Conservation (phyloP, 2,113 vertebrate species). For the Xiphias gladius region DNA sequence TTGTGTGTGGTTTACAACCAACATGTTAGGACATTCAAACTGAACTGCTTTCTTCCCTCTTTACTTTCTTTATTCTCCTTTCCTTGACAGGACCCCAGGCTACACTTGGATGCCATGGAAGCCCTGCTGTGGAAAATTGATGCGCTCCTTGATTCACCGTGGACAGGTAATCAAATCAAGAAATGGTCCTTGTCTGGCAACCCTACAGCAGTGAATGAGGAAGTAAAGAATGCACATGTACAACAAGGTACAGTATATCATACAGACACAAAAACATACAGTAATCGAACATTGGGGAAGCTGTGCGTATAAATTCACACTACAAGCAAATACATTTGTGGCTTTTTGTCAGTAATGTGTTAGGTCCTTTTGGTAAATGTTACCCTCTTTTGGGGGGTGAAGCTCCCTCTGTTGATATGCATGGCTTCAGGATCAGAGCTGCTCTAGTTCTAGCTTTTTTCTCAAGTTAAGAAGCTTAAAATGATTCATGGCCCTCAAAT, state of each 20-base stretch:
- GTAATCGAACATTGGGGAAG: not conserved
- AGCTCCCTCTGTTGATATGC: not conserved
- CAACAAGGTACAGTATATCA: not conserved
- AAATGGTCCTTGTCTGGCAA: conserved; percentile 57
- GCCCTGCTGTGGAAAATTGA: conserved; percentile 67
- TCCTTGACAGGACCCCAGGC: conserved; percentile 40
- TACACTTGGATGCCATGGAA: conserved; percentile 28
- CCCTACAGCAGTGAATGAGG: conserved; percentile 15
- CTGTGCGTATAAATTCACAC: not conserved
- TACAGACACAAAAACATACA: not conserved
- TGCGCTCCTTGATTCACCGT: conserved; percentile 66
- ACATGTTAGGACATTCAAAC: conserved; percentile 22
- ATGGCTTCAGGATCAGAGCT: conserved; percentile 3
- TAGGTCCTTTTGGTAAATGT: not conserved
- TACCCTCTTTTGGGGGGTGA: not conserved
- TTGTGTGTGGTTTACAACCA: conserved; percentile 37
- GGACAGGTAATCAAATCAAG: conserved; percentile 77
- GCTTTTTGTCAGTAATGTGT: not conserved
- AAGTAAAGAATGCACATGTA: conserved; percentile 3
- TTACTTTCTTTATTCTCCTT: conserved; percentile 38
- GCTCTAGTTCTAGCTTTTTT: not conserved
- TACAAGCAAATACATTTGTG: not conserved
- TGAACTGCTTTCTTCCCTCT: conserved; percentile 1
- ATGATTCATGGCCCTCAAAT: not conserved
- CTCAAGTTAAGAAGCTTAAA: not conserved